phyloP scores from a whole-genome alignment of 1,140 invertebrate species.

The Paracyclopina nana region DNA sequence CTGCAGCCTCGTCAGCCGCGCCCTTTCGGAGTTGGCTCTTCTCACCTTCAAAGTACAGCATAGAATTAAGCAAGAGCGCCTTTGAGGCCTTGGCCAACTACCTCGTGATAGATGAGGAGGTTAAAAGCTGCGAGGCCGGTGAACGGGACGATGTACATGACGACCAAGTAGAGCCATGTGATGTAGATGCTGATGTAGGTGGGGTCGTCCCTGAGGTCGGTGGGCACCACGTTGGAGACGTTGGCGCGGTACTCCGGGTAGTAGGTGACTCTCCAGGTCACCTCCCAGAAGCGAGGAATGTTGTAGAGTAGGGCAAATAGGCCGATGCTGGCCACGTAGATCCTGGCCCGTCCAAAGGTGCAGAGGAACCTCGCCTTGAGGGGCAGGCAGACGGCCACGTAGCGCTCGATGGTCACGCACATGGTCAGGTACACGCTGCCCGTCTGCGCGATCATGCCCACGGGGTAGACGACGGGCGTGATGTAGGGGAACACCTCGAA shows the following conservation, averaged over 20 bases:
- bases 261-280: slow-evolving; percentile 23
- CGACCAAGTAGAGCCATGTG: slow-evolving; percentile 71
- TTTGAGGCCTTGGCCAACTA: too few species aligned
- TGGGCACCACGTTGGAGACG: slow-evolving; percentile 37
- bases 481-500: slow-evolving; percentile 50
- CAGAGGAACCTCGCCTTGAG: slow-evolving; percentile 65
- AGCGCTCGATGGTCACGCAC: slow-evolving; percentile 82
- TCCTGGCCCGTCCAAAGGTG: slow-evolving; percentile 64
- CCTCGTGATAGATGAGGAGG: slow-evolving; percentile 59
- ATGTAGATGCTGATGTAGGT: slow-evolving; percentile 69
- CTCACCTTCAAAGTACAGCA: too few species aligned
- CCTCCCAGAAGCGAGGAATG: slow-evolving; percentile 41
- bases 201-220: slow-evolving; percentile 42
- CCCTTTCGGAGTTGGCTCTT: slow-evolving; percentile 4
- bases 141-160: slow-evolving; percentile 80
- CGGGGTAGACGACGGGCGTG: slow-evolving; percentile 58
- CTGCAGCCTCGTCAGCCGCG: slow-evolving; percentile 2
- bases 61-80: too few species aligned
- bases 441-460: slow-evolving; percentile 55
- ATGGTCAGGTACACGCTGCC: slow-evolving; percentile 86
- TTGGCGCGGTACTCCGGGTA: slow-evolving; percentile 20
- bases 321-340: slow-evolving; percentile 62
- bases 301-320: slow-evolving; percentile 70
- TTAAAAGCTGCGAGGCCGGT: slow-evolving; percentile 63
- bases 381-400: slow-evolving; percentile 88